Evolutionary conservation across 1,140 invertebrate species (phyloP).

Genomic region (Drosophila guanche): DNA sequence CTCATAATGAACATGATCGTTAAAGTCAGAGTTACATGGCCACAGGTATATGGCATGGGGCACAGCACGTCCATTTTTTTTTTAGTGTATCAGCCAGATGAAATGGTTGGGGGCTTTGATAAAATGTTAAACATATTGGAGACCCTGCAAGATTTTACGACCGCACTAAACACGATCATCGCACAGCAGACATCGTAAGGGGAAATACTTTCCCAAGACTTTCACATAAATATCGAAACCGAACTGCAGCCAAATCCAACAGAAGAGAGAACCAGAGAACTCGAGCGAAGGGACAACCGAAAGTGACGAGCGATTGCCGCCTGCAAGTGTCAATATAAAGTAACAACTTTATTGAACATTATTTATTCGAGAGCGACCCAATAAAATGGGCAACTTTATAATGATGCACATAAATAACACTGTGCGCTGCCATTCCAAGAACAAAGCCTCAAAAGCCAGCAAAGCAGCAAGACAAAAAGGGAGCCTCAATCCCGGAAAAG

Average conservation of each 20-base stretch:
- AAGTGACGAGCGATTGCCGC: conserved; percentile 80
- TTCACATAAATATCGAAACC: conserved; percentile 63
- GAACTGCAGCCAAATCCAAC: conserved; percentile 4
- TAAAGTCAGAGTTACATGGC: conserved; percentile 48
- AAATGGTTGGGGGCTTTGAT: conserved; percentile 18
- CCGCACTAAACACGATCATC: conserved; percentile 56
- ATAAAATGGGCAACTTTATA: conserved; percentile 81
- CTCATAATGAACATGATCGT: conserved; percentile 67
- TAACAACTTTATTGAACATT: conserved; percentile 81
- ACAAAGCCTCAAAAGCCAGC: conserved; percentile 23
- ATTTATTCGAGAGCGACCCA: conserved; percentile 80
- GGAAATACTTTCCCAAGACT: conserved; percentile 71
- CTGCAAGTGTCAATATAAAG: conserved; percentile 81
- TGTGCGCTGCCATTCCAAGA: conserved; percentile 4
- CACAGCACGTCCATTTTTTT: conserved; percentile 29
- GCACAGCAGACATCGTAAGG: conserved; percentile 13
- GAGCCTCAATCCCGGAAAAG: conserved; percentile 2
- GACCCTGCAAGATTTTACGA: conserved; percentile 66
- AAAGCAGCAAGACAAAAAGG: too few relatives aligned
- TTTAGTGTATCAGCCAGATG: conserved; percentile 30
- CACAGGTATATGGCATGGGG: conserved; percentile 1
- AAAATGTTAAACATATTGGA: conserved; percentile 64
- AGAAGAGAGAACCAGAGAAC: conserved; percentile 14
- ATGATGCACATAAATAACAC: conserved; percentile 77
- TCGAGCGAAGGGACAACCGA: conserved; percentile 27